Base-by-base conservation (phyloP, 2,888 invertebrate genomes). In the Cremastinae sp. region DNA sequence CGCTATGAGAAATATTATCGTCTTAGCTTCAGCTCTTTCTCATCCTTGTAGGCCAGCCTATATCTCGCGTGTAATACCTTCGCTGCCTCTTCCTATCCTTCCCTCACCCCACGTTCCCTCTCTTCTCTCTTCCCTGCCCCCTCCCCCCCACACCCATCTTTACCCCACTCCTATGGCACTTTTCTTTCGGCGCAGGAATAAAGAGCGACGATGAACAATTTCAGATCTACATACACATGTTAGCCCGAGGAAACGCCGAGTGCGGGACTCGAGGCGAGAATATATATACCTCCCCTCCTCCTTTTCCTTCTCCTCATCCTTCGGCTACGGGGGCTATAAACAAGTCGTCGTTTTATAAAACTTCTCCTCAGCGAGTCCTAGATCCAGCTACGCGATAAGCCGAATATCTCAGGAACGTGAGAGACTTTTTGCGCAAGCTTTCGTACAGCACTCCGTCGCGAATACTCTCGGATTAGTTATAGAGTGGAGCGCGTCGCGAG, bases 1-100 rank as follows among this genome's bases (percentile, higher is more conserved):
- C 78, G 72, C 68, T 56, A 69, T 75, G 80, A 84, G 82, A 85
- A 83, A 84, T 84, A 85, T 84, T 82, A 84, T 84, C 83, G 81
- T 85, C 84, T 85, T 82, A 84, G 80, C 81, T 78, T 78, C 81
- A 79, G 79, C 79, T 80, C 77, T 68, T 51, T 68, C 68, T 64
- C 47, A 76, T 73, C 64, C 64, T 64, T 56, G 58, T 64, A 53
- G 69, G 64, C 54, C 59, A 73, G 64, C 77, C 75, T 59, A 73
- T 58, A 69, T 68, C 72, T 68, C 54, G 28, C 28, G 18, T 64
- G 70, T 65, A 65, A 72, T 47, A 54, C 58, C 43, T 58, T 65
- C 16, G 54, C 64, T 64, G 38, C 51, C 38, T 28, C 61, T 38
- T 18, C 64, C 53, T 28, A 56, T 34, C 34, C 64, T 70, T 58